Evolutionary conservation across 1,140 invertebrate species (phyloP).

Genomic region (Pygmarrhopalites habei): DNA sequence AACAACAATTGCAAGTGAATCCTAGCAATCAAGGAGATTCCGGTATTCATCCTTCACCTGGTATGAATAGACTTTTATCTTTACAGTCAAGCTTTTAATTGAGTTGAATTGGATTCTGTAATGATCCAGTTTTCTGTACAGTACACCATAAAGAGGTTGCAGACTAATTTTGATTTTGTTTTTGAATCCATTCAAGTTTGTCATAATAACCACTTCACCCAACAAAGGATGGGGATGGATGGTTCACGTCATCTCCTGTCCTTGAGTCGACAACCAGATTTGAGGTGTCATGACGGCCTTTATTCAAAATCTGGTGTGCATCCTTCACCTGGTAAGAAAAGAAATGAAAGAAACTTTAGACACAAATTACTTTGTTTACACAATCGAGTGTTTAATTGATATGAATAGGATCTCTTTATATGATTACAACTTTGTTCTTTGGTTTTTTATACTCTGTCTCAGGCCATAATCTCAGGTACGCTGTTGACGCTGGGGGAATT

Average conservation of each 20-base stretch:
- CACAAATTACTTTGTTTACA: too few species aligned
- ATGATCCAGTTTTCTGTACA: too few species aligned
- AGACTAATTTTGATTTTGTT: too few species aligned
- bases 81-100: too few species aligned
- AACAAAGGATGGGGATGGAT: constrained; percentile 27
- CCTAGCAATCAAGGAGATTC: neutral
- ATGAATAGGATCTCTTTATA: too few species aligned
- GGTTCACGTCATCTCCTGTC: constrained; percentile 22
- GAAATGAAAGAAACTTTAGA: too few species aligned
- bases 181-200: constrained; percentile 25
- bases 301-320: constrained; percentile 37
- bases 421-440: neutral
- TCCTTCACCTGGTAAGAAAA: constrained; percentile 33
- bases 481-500: constrained; percentile 23
- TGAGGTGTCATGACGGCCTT: constrained; percentile 33
- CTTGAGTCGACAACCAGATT: constrained; percentile 32
- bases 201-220: constrained; percentile 36
- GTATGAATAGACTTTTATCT: too few species aligned
- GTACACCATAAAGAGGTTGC: too few species aligned
- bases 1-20: constrained; percentile 31
- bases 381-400: too few species aligned
- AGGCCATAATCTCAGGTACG: constrained; percentile 30
- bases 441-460: constrained; percentile 23
- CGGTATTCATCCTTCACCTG: constrained; percentile 6
- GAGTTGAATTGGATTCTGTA: too few species aligned